phyloP scores from a whole-genome alignment of 2,113 vertebrate species.

The Amphiprion ocellaris region DNA sequence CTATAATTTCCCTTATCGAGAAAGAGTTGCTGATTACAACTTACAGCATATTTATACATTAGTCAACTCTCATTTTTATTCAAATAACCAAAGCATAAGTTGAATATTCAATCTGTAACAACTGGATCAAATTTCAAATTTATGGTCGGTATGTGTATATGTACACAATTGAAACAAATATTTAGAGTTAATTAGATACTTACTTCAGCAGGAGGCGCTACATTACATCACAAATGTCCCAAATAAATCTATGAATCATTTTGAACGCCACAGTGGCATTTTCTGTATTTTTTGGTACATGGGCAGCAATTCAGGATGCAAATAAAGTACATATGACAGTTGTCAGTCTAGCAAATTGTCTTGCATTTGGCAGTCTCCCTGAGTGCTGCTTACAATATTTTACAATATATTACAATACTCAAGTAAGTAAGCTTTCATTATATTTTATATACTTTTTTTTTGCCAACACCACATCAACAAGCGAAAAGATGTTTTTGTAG shows the following conservation, averaged over 20 bases:
- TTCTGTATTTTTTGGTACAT: no score
- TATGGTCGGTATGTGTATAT: neutral
- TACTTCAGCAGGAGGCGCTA: neutral
- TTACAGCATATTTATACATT: neutral
- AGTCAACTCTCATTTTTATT: neutral
- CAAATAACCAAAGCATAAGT: no score
- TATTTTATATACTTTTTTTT: neutral
- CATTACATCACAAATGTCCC: no score
- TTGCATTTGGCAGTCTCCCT: neutral
- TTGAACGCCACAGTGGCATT: no score
- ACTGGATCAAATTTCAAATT: conserved; percentile 8
- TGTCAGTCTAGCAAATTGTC: neutral
- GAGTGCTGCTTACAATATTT: neutral
- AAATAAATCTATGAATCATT: no score
- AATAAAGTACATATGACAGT: no score
- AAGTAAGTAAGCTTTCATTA: neutral
- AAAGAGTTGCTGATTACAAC: neutral
- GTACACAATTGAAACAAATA: no score
- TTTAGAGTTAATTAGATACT: no score
- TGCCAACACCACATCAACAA: no score
- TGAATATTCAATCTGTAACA: neutral
- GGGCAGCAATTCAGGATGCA: no score
- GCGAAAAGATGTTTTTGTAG: neutral
- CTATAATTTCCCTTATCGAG: neutral
- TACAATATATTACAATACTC: neutral